Evolutionary conservation across 2,797 vertebrate genomes (phyloP), one percentile per base, ranked within the genome.

Genomic region (Hydrocynus forskahlii): DNA sequence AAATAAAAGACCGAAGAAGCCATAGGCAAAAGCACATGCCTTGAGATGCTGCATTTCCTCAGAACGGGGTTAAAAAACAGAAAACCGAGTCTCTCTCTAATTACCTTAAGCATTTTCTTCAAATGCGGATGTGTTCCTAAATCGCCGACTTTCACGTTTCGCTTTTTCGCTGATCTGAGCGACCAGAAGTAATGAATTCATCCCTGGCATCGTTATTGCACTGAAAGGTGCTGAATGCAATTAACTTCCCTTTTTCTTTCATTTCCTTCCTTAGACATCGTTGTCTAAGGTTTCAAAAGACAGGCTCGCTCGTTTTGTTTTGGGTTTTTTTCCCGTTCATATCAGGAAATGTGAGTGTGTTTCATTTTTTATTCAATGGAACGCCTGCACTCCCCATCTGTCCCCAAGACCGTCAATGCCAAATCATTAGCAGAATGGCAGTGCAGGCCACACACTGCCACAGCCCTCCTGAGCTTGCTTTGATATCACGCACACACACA

Each of bases 371-470:
- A 86, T 83, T 82, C 81, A 86, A 57, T 81, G 84, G 71, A 89
- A 84, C 72, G 78, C 79, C 81, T 76, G 85, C 82, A 89, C 84
- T 81, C 78, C 79, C 82, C 83, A 87, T 81, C 80, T 86, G 84
- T 84, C 84, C 81, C 75, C n/a, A 14, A 68, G 70, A 52, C 76
- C 75, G 84, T 84, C 84, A 82, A 84, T 87, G 85, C 87, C 88
- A 88, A 85, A 88, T 89, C 87, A 90, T 91, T 89, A 87, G 79
- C 79, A 83, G 87, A 86, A 86, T 89, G 50, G 74, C 74, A 77
- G 43, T 23, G 57, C 38, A 48, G 80, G 75, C 66, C 57, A 73
- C 59, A 63, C 54, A 16, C 29, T 66, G 62, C 16, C 35, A 5
- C 35, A 7, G 35, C 63, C 40, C 63, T 68, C n/a, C 66, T 38